phyloP scores from a whole-genome alignment of 1,140 invertebrate species.

The Drosophila albomicans region DNA sequence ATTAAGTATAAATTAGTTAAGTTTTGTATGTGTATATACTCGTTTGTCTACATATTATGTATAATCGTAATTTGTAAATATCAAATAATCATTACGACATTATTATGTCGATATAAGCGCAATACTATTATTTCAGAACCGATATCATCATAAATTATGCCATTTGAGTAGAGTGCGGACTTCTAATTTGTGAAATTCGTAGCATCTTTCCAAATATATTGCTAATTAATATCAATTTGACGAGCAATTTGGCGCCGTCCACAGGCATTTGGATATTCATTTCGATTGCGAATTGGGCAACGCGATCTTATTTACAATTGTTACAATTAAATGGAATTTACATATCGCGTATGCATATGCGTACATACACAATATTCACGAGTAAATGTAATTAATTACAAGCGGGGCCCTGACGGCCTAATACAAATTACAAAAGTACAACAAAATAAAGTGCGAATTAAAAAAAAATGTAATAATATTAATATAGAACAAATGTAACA shows the following conservation, averaged over 20 bases:
- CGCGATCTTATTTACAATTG: slow-evolving; percentile 67
- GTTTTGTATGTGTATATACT: slow-evolving; percentile 51
- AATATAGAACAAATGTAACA: slow-evolving; percentile 42
- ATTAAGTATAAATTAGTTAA: slow-evolving; percentile 80
- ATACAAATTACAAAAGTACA: slow-evolving; percentile 60
- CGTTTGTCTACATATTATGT: slow-evolving; percentile 46
- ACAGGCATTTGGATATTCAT: slow-evolving; percentile 19
- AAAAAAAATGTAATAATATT: slow-evolving; percentile 26
- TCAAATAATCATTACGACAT: slow-evolving; percentile 69
- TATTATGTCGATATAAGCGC: slow-evolving; percentile 61
- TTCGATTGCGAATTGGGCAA: slow-evolving; percentile 16
- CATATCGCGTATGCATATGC: slow-evolving; percentile 22
- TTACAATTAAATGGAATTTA: slow-evolving; percentile 75
- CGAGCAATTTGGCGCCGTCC: slow-evolving; percentile 14
- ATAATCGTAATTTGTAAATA: slow-evolving; percentile 71
- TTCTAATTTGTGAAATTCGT: slow-evolving; percentile 62
- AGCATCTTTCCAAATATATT: slow-evolving; percentile 48
- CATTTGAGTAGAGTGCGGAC: slow-evolving; percentile 52
- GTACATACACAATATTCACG: slow-evolving; percentile 49
- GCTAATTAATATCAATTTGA: slow-evolving; percentile 75
- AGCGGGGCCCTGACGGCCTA: slow-evolving; percentile 44
- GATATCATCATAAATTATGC: slow-evolving; percentile 41
- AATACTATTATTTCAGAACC: slow-evolving; percentile 62
- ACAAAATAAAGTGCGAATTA: slow-evolving; percentile 52
- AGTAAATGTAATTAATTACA: slow-evolving; percentile 55